Conservation (phyloP, 2,113 vertebrate genomes). For the Siniperca knerii region DNA sequence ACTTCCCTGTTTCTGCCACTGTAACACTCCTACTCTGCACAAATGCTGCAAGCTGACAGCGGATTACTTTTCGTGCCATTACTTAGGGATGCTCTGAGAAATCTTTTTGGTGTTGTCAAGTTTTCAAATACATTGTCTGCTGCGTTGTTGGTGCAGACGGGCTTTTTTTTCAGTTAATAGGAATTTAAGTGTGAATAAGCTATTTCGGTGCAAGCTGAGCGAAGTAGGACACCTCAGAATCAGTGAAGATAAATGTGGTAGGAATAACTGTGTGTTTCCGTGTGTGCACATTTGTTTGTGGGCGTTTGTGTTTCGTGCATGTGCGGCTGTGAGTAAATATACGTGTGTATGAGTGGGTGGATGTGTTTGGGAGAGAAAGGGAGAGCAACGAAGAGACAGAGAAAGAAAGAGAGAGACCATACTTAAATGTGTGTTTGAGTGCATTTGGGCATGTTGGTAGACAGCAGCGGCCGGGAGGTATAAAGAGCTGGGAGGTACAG, state of each 20-base stretch:
- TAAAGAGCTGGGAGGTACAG: slow-evolving; percentile 55
- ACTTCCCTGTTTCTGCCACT: slow-evolving; percentile 21
- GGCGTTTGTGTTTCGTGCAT: slow-evolving; percentile 41
- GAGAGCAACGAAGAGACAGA: slow-evolving; percentile 11
- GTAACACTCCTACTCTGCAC: slow-evolving; percentile 31
- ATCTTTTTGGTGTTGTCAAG: slow-evolving; percentile 60
- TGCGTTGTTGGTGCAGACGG: slow-evolving; percentile 23
- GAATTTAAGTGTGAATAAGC: slow-evolving; percentile 65
- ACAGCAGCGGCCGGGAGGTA: slow-evolving; percentile 39
- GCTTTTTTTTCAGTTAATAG: slow-evolving; percentile 31
- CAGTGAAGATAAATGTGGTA: slow-evolving; percentile 34
- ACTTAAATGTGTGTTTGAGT: slow-evolving; percentile 46
- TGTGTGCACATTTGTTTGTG: slow-evolving; percentile 13
- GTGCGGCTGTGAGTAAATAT: slow-evolving; percentile 41
- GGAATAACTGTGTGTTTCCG: slow-evolving; percentile 33
- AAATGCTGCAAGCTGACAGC: slow-evolving; percentile 44
- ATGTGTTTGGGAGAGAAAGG: slow-evolving; percentile 27
- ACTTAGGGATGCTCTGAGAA: slow-evolving; percentile 53
- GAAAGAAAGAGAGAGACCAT: slow-evolving; percentile 26
- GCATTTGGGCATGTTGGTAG: slow-evolving; percentile 37
- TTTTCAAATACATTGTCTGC: slow-evolving; percentile 38
- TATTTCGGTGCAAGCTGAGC: slow-evolving; percentile 43
- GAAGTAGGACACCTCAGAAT: slow-evolving; percentile 53
- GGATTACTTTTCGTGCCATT: slow-evolving; percentile 60
- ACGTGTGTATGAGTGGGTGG: slow-evolving; percentile 32